These are phyloP conservation scores for Anser cygnoides DNA, from an alignment of 2,113 vertebrate genomes.

Conservation along the genomic window DNA sequence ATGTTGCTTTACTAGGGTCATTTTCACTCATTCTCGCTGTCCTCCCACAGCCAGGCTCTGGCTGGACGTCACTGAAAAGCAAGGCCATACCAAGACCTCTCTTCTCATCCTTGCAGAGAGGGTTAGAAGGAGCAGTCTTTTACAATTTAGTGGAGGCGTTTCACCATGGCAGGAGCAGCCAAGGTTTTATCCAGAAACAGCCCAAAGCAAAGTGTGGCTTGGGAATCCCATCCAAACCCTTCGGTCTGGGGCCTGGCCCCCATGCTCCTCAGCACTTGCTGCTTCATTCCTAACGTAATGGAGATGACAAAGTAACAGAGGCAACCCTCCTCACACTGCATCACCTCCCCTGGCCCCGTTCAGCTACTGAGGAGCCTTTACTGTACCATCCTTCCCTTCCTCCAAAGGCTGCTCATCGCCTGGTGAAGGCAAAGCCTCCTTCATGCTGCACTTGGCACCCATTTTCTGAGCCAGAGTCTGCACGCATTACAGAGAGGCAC, in stretches of 20 bases:
- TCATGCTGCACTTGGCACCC: background rate
- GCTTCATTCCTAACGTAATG: background rate
- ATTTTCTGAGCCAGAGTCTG: background rate
- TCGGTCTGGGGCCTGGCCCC: accelerated
- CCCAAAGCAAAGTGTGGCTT: background rate
- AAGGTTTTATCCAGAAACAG: background rate
- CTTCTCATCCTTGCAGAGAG: background rate
- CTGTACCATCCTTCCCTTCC: background rate
- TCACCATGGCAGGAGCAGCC: background rate
- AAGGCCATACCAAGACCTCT: background rate
- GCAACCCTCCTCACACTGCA: background rate
- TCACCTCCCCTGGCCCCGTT: accelerated
- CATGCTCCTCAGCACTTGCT: background rate
- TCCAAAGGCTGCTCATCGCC: background rate
- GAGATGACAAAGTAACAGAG: background rate
- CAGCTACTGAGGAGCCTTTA: background rate
- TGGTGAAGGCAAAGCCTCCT: background rate
- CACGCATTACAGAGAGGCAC: background rate
- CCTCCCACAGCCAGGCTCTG: background rate
- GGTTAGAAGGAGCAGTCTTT: background rate
- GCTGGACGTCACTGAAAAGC: background rate
- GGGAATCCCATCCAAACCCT: background rate
- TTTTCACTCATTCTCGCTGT: background rate
- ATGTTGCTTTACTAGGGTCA: background rate
- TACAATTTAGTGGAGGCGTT: background rate